Conservation (phyloP, 2,797 vertebrate species). For the Gymnothorax javanicus region DNA sequence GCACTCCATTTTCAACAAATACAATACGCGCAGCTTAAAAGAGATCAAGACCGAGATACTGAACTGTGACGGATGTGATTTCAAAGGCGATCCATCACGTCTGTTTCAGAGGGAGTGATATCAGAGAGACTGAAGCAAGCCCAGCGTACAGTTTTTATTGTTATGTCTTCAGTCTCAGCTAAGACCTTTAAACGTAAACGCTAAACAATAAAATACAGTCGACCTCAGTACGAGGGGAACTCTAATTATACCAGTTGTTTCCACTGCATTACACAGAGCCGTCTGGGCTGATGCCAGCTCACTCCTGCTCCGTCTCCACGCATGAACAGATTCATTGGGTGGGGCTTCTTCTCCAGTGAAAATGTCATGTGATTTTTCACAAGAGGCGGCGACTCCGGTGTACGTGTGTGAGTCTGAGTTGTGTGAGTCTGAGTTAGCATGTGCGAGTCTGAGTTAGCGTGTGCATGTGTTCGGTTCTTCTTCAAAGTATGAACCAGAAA, state of each 20-base stretch:
- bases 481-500: too few relatives aligned
- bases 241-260: neutral
- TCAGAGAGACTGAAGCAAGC: neutral
- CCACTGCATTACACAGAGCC: neutral
- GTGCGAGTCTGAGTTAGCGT: too few relatives aligned
- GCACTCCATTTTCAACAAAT: neutral
- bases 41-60: neutral
- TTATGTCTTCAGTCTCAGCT: neutral
- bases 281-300: neutral
- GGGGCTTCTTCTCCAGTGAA: neutral
- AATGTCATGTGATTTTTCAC: neutral
- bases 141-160: neutral
- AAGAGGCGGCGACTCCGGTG: neutral
- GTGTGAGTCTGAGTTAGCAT: too few relatives aligned
- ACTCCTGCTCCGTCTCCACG: neutral
- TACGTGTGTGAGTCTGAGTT: neutral
- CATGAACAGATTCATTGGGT: neutral
- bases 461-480: too few relatives aligned
- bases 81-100: neutral
- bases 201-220: neutral
- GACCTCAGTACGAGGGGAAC: neutral
- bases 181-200: neutral
- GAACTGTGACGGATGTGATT: neutral
- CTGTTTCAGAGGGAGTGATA: neutral
- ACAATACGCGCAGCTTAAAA: neutral